A percentile compares a stretch with the other conserved stretches of the same genome.
These are phyloP conservation scores for Papilio polytes DNA, from an alignment of 1,140 invertebrate genomes.

Conservation along the genomic window DNA sequence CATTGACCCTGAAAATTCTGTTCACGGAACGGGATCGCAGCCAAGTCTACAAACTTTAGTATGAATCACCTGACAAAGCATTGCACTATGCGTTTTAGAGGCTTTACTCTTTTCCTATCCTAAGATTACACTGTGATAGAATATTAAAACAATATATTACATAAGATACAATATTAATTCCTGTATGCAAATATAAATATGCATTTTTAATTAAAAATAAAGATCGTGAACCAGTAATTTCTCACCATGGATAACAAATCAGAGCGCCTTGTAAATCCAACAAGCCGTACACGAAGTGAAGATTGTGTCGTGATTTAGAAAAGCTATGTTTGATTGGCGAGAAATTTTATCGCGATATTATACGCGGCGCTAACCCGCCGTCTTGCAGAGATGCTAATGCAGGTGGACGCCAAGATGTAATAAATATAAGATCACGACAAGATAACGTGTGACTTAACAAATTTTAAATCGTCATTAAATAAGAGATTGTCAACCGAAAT, in stretches of 20 bases:
- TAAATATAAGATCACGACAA: background rate
- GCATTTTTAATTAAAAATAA: too few relatives aligned
- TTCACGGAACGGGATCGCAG: background rate
- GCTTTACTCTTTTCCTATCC: background rate
- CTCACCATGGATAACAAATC: background rate
- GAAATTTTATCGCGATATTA: constrained; percentile 28
- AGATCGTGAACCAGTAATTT: background rate
- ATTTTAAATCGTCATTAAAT: background rate
- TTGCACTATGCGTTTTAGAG: background rate
- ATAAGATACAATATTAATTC: too few relatives aligned
- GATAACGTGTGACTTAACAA: constrained; percentile 1
- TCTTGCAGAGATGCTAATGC: constrained; percentile 13
- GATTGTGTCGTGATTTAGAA: constrained; percentile 10
- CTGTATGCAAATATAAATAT: too few relatives aligned
- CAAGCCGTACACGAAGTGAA: constrained; percentile 5
- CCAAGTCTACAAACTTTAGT: background rate
- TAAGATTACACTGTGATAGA: background rate
- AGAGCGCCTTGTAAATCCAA: background rate
- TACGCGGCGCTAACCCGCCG: background rate
- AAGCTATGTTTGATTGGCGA: constrained; percentile 14
- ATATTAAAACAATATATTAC: too few relatives aligned
- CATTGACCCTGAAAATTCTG: constrained; percentile 44
- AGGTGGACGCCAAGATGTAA: background rate
- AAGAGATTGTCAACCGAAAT: background rate
- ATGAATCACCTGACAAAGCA: background rate